Evolutionary conservation across 2,888 invertebrate species (phyloP).

Genomic region (Crocallis elinguaria): DNA sequence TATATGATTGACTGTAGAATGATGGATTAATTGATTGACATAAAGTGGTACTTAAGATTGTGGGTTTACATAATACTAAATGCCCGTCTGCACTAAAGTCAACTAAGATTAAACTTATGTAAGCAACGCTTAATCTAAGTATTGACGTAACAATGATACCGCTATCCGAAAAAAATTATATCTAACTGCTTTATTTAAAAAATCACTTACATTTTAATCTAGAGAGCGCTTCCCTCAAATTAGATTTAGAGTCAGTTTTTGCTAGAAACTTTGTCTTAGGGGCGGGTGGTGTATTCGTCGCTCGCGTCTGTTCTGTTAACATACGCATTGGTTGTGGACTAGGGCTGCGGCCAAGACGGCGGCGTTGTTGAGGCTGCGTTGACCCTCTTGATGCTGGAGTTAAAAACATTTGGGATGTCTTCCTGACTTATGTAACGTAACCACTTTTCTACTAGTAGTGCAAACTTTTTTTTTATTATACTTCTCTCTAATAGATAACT

Average conservation of each 20-base stretch:
- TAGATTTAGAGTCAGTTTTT: constrained; percentile 51
- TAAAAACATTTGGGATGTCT: neutral
- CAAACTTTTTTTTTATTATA: too few relatives aligned
- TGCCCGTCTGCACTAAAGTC: too few relatives aligned
- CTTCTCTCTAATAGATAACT: too few relatives aligned
- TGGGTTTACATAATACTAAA: too few relatives aligned
- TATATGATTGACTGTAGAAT: too few relatives aligned
- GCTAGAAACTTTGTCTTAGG: constrained; percentile 32
- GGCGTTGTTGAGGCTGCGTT: constrained; percentile 50
- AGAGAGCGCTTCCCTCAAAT: constrained; percentile 62
- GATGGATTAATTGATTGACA: too few relatives aligned
- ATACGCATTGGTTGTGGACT: constrained; percentile 57
- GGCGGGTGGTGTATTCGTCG: constrained; percentile 63
- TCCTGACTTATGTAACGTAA: neutral
- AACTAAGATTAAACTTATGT: too few relatives aligned
- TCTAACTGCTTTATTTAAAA: neutral
- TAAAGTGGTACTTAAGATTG: too few relatives aligned
- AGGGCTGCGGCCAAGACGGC: constrained; percentile 75
- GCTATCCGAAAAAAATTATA: too few relatives aligned
- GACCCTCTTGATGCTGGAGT: constrained; percentile 14
- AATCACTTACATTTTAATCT: constrained; percentile 65
- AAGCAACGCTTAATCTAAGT: too few relatives aligned
- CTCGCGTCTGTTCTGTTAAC: constrained; percentile 57
- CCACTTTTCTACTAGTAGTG: too few relatives aligned
- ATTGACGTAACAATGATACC: too few relatives aligned